A percentile compares a stretch with the other conserved stretches of the same genome.
Conservation (phyloP, 1,140 invertebrate species). For the Solen grandis region DNA sequence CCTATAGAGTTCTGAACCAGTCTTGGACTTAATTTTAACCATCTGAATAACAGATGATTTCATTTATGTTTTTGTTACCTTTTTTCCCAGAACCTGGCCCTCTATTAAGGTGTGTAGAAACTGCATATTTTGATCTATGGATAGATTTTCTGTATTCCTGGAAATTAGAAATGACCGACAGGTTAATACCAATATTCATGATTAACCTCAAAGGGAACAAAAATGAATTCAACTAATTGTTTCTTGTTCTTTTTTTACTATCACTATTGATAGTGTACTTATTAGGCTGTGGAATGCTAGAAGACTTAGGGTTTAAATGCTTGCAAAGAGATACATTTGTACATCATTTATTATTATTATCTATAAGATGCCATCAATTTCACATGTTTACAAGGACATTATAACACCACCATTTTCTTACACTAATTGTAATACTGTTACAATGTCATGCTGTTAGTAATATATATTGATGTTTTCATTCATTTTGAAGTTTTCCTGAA, state of each 20-base stretch:
- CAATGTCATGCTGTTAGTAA: too few species aligned
- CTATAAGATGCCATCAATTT: too few species aligned
- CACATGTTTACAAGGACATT: too few species aligned
- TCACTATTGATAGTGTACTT: neutral
- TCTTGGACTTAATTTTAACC: too few species aligned
- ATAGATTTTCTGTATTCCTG: conserved; percentile 68
- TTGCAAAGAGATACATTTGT: neutral
- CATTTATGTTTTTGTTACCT: conserved; percentile 64
- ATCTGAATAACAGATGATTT: too few species aligned
- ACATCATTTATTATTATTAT: neutral
- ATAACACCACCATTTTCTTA: too few species aligned
- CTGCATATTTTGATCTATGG: conserved; percentile 75
- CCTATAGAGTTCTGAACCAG: too few species aligned
- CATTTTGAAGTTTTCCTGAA: too few species aligned
- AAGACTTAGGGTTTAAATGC: neutral
- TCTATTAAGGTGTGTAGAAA: conserved; percentile 60
- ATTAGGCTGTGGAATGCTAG: neutral
- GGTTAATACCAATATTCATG: conserved; percentile 4
- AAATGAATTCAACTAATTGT: neutral
- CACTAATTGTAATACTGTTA: too few species aligned
- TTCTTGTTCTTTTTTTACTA: neutral
- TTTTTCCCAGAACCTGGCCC: conserved; percentile 61
- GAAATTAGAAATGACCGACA: conserved; percentile 36
- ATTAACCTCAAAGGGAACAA: neutral
- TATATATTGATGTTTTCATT: too few species aligned